Base-by-base conservation (phyloP, 2,797 vertebrate species). In the Rhinatrema bivittatum region DNA sequence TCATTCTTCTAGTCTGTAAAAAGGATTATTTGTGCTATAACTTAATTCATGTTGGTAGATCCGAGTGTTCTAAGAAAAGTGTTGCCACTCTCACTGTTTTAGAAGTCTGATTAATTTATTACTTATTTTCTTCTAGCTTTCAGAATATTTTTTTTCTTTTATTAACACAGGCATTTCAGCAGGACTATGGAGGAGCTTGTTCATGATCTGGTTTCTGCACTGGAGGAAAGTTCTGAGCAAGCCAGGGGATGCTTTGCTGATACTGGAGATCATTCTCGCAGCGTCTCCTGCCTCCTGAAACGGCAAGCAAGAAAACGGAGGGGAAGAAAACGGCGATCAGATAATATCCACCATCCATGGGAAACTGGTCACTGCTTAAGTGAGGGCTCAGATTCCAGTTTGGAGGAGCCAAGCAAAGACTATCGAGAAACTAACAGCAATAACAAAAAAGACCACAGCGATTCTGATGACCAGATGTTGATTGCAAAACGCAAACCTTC, bases 101-200 rank as follows among this genome's bases (percentile, higher is more conserved):
- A n/a, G n/a, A n/a, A n/a, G n/a, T n/a, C n/a, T n/a, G n/a, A n/a
- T n/a, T n/a, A n/a, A n/a, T n/a, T n/a, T n/a, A n/a, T n/a, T n/a
- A n/a, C n/a, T n/a, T n/a, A n/a, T n/a, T n/a, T n/a, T n/a, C n/a
- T 10, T 34, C 38, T 14, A n/a, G 11, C 11, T 13, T 3, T 16
- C 9, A 1, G 24, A 5, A 4, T 9, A 7, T 20, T 9, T 16
- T 10, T 29, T 32, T 24, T 22, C 39, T 26, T 39, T 4, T 18
- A 22, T 43, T 11, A 16, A 9, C 30, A 13, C 36, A 98, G 94
- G 93, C 94, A 97, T 82, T 98, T 98, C 85, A 81, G 87, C 72
- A 87, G 85, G 81, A 92, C 91, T 54, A 99, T 99, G 96, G 96
- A 99, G 59, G 96, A 98, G 56, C 87, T 99, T 71, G 96, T 99